These are phyloP conservation scores for Syngnathus rostellatus DNA, from an alignment of 2,797 vertebrate species.

Conservation along the genomic window DNA sequence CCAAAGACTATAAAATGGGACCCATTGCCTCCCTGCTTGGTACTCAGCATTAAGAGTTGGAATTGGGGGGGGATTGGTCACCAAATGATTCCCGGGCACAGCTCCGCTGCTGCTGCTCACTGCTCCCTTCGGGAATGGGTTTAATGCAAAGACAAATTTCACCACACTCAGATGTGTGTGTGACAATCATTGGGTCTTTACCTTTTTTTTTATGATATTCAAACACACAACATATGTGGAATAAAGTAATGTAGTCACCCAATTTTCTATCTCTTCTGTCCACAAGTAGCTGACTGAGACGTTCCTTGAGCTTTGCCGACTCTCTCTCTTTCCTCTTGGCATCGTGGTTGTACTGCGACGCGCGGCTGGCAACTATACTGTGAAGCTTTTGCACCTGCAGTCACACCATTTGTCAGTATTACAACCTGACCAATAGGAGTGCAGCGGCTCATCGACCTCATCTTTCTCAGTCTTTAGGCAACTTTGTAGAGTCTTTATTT, in stretches of 20 bases:
- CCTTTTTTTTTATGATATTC: no score
- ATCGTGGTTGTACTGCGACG: slow-evolving; percentile 92
- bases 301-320: slow-evolving; percentile 86
- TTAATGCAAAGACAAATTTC: no score
- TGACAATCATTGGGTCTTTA: no score
- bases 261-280: slow-evolving; percentile 91
- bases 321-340: slow-evolving; percentile 95
- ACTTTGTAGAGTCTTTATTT: slow-evolving; percentile 86
- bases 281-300: slow-evolving; percentile 85
- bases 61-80: no score
- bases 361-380: slow-evolving; percentile 86
- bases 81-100: no score
- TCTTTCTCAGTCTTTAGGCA: slow-evolving; percentile 95
- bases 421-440: background rate
- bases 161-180: no score
- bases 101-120: background rate
- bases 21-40: no score
- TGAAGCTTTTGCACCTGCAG: slow-evolving; percentile 91
- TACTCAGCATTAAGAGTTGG: no score
- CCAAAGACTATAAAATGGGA: no score
- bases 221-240: no score
- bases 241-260: slow-evolving; percentile 48
- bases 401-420: background rate
- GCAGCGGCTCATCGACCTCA: slow-evolving; percentile 68
- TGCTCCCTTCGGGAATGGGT: no score